phyloP scores from a whole-genome alignment of 2,113 vertebrate species.

The Prunella himalayana region DNA sequence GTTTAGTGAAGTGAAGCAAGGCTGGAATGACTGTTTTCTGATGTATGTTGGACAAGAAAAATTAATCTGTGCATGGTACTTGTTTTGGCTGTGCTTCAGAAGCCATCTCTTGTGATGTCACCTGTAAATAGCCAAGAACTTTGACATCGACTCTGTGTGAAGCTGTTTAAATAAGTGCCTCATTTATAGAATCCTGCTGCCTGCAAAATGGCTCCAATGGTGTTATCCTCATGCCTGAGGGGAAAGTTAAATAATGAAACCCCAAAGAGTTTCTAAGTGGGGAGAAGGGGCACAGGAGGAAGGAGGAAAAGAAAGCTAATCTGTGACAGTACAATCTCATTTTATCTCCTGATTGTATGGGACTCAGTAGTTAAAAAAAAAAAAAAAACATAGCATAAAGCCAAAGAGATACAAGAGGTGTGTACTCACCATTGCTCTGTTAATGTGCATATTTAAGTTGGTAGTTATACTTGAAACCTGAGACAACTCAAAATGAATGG shows the following conservation, averaged over 20 bases:
- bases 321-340: constrained; percentile 69
- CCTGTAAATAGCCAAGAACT: constrained; percentile 81
- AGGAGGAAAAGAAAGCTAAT: constrained; percentile 61
- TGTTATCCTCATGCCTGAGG: constrained; percentile 75
- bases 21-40: not conserved
- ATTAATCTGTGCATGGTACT: constrained; percentile 31
- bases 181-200: constrained; percentile 81
- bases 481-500: not conserved
- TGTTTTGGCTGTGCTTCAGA: constrained; percentile 23
- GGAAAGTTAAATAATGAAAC: constrained; percentile 70
- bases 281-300: not conserved
- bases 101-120: constrained; percentile 78
- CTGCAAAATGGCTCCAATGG: constrained; percentile 82
- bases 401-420: not conserved
- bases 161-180: constrained; percentile 80
- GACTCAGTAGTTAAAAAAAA: not conserved
- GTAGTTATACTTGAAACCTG: not conserved
- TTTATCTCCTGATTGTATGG: constrained; percentile 57
- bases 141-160: constrained; percentile 79
- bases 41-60: constrained; percentile 51
- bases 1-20: not conserved
- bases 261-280: constrained; percentile 64
- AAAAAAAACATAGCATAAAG: not conserved
- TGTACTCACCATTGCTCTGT: not conserved
- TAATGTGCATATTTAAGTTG: not conserved